Evolutionary conservation across 2,113 vertebrate genomes (phyloP), one percentile per base, ranked within the genome.

Genomic region (Scomber japonicus): DNA sequence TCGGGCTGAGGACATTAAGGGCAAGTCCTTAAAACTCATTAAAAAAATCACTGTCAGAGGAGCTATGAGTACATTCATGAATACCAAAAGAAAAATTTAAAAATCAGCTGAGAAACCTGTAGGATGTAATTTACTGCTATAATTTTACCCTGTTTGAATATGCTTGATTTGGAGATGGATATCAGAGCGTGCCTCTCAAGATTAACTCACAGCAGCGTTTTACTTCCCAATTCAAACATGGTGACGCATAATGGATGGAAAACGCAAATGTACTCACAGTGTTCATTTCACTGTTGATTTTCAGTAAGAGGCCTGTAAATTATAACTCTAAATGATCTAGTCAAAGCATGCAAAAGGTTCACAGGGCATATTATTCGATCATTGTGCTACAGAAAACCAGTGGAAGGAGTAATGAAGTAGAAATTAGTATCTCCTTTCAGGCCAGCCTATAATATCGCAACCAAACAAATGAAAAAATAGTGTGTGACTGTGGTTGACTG

Each of bases 151-250:
- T 71, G 56, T 86, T 84, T 86, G 69, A 91, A 87, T 84, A 76
- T 74, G 73, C 85, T 89, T 81, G 83, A 90, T 91, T 83, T 53
- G 40, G 69, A 90, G 76, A 89, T 89, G 75, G 81, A 85, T 89
- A 82, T 88, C 82, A 69, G 60, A 50, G 59, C n/a, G 27, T 62
- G 65, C 49, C 81, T 85, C 77, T 78, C 48, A 63, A 89, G 78
- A 89, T 89, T 75, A 82, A 84, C 83, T 82, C 80, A 55, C 56
- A 61, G 81, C 64, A 50, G 35, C 73, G 56, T 75, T 83, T 84
- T 56, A 80, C 71, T 82, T 60, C 53, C 44, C 57, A 84, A 24
- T 71, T 76, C 54, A 80, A 82, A 85, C 74, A 84, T 8, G 50
- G 40, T 15, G 51, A 76, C 0, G 61, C 61, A 27, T 74, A 50